phyloP scores from a whole-genome alignment of 2,888 invertebrate species.

The Pecten maximus region DNA sequence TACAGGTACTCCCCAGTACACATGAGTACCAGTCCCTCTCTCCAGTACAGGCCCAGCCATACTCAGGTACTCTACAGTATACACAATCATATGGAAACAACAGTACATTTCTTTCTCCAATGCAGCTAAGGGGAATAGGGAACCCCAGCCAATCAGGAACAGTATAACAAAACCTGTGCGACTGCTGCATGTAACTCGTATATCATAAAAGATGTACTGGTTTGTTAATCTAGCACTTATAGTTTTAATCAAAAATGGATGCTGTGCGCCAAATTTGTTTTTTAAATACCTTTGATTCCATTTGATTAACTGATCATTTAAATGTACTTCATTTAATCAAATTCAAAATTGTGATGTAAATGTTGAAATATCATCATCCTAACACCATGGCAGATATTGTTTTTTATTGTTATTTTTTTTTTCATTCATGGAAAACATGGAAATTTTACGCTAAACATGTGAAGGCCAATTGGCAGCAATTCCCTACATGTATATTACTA shows the following conservation, averaged over 20 bases:
- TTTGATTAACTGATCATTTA: not conserved
- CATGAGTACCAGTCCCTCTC: too few relatives aligned
- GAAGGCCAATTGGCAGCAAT: too few relatives aligned
- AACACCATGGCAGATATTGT: too few relatives aligned
- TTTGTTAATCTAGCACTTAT: not conserved
- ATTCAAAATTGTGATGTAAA: too few relatives aligned
- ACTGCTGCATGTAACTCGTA: conserved; percentile 1
- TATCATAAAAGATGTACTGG: not conserved
- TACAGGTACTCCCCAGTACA: too few relatives aligned
- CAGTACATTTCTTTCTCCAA: not conserved
- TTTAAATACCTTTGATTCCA: not conserved
- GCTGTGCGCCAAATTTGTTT: not conserved
- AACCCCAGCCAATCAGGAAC: conserved; percentile 25
- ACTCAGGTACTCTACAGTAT: not conserved
- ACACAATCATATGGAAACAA: not conserved
- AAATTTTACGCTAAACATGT: too few relatives aligned
- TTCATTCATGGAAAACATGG: too few relatives aligned
- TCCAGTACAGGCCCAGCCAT: not conserved
- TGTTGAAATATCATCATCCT: too few relatives aligned
- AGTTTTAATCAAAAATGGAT: not conserved
- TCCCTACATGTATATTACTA: too few relatives aligned
- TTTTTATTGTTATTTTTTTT: too few relatives aligned
- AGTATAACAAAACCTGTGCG: not conserved
- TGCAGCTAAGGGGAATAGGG: not conserved
- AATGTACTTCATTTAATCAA: too few relatives aligned